A percentile compares a stretch with the other conserved stretches of the same genome.
Evolutionary conservation across 2,888 invertebrate genomes (phyloP).

Genomic region (Hemistola chrysoprasaria): DNA sequence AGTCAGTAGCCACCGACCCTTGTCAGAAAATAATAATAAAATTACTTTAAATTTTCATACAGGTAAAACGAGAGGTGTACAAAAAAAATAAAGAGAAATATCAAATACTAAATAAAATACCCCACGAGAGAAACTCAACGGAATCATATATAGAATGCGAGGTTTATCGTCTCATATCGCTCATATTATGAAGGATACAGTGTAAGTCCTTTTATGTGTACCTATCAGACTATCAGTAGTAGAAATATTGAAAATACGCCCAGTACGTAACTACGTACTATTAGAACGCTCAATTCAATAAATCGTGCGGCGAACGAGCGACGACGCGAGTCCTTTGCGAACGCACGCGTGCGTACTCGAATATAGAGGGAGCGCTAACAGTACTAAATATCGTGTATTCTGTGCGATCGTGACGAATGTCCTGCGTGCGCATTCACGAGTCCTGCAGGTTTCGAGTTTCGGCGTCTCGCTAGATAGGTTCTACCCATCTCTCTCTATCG

Average conservation of each 20-base stretch:
- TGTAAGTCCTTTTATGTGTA: not conserved
- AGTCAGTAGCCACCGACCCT: no score
- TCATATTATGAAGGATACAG: constrained; percentile 3
- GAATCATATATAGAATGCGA: no score
- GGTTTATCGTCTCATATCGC: not conserved
- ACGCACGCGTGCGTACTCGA: constrained; percentile 20
- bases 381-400: constrained; percentile 7
- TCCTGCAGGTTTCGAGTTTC: constrained; percentile 52
- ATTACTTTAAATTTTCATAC: no score
- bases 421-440: constrained; percentile 67
- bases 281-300: constrained; percentile 13
- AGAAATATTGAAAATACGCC: no score
- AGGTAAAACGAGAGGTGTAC: no score
- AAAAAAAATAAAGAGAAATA: no score
- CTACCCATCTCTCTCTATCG: constrained; percentile 41
- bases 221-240: no score
- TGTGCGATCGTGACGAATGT: constrained; percentile 34
- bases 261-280: not conserved
- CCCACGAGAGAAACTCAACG: no score
- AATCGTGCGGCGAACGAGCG: constrained; percentile 12
- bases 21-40: no score
- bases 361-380: constrained; percentile 7
- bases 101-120: no score
- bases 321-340: constrained; percentile 18
- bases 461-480: constrained; percentile 34